Percentiles rank a stretch among this genome's conserved stretches.
phyloP scores from a whole-genome alignment of 2,797 vertebrate species.

The Sebastes taczanowskii region DNA sequence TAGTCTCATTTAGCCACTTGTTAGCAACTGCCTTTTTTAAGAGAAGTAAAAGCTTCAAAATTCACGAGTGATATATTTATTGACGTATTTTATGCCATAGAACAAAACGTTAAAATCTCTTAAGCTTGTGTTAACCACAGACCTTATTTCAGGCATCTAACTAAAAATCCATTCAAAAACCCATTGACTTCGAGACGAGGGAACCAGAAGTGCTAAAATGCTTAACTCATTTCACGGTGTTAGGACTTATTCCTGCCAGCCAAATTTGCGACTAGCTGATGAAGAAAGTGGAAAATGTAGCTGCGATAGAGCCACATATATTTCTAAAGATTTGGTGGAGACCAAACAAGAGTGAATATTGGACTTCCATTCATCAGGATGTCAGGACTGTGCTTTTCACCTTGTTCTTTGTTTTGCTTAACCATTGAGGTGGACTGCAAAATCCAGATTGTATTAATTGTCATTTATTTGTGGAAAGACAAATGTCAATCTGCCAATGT shows the following conservation, averaged over 20 bases:
- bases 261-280: not conserved
- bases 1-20: no score
- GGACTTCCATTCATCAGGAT: not conserved
- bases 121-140: no score
- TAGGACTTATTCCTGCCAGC: no score
- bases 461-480: not conserved
- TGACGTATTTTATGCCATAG: accelerated
- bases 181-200: no score
- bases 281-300: not conserved
- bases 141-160: no score
- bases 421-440: not conserved
- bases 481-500: not conserved
- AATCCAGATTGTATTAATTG: not conserved
- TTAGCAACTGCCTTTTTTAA: not conserved
- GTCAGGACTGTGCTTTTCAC: not conserved
- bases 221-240: no score
- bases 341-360: not conserved
- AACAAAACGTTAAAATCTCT: no score
- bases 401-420: no score
- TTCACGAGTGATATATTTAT: accelerated
- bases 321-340: not conserved
- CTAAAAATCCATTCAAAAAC: no score
- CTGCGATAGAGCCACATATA: not conserved
- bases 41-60: no score
- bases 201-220: no score